These are phyloP conservation scores for Bufo bufo DNA, from an alignment of 2,113 vertebrate genomes.

Conservation along the genomic window DNA sequence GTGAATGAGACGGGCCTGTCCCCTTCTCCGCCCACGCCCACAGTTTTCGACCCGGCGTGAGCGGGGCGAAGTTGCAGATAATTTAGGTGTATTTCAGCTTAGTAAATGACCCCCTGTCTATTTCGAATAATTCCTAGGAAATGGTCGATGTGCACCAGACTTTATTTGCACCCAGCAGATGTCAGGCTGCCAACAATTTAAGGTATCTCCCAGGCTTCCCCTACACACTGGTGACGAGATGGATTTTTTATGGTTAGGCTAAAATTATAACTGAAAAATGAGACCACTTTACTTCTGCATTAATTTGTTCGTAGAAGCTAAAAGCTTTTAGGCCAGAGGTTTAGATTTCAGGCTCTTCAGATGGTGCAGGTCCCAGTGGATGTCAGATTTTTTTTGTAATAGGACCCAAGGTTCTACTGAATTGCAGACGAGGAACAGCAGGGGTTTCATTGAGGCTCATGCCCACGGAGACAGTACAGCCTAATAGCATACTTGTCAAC, in stretches of 20 bases:
- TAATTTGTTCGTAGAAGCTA: neutral
- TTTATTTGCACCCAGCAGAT: neutral
- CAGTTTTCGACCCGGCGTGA: too few relatives aligned
- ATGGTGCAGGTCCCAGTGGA: neutral
- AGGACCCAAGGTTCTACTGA: neutral
- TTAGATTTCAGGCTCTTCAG: neutral
- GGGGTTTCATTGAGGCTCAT: too few relatives aligned
- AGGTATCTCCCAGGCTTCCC: neutral
- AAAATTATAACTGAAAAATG: constrained; percentile 6
- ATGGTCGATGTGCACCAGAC: neutral
- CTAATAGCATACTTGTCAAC: too few relatives aligned
- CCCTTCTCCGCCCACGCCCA: too few relatives aligned
- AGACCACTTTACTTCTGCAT: neutral
- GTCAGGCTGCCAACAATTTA: neutral
- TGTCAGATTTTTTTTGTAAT: neutral
- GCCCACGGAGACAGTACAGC: too few relatives aligned
- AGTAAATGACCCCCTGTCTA: too few relatives aligned
- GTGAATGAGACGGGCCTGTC: too few relatives aligned
- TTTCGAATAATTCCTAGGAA: neutral
- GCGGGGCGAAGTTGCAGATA: too few relatives aligned
- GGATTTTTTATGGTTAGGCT: constrained; percentile 6
- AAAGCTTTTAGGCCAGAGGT: constrained; percentile 28
- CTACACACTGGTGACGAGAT: neutral
- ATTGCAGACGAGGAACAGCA: neutral
- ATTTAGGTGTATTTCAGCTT: too few relatives aligned